Evolutionary conservation across 1,140 invertebrate genomes (phyloP).

Genomic region (Globodera rostochiensis): DNA sequence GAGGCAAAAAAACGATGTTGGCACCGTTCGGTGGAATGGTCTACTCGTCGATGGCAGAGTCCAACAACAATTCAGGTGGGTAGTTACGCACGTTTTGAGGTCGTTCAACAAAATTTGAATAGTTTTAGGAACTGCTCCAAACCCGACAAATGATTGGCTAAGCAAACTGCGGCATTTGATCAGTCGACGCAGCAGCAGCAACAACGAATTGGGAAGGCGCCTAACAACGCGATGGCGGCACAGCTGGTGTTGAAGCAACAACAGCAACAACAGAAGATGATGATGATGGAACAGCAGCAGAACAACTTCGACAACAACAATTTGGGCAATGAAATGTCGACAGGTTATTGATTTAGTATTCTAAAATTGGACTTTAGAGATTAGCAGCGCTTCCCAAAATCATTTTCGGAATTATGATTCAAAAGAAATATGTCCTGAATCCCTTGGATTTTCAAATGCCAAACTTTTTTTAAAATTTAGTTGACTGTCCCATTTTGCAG

Average conservation of each 20-base stretch:
- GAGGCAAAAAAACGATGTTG: background rate
- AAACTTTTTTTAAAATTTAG: background rate
- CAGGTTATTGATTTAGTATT: background rate
- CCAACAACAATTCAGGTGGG: no score
- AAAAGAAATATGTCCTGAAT: no score
- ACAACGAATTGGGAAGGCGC: slow-evolving; percentile 7
- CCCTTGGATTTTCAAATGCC: no score
- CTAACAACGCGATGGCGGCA: slow-evolving; percentile 20
- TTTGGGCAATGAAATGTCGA: background rate
- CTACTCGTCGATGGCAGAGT: no score
- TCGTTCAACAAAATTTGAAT: background rate
- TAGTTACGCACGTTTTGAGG: no score
- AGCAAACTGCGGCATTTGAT: slow-evolving; percentile 5
- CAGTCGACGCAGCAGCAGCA: background rate
- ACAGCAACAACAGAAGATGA: background rate
- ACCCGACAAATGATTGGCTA: background rate
- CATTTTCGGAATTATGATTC: no score
- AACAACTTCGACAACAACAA: background rate
- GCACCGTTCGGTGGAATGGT: no score
- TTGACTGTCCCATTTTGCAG: slow-evolving; percentile 1
- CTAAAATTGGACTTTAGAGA: no score
- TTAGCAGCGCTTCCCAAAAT: no score
- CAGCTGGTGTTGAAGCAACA: slow-evolving; percentile 25
- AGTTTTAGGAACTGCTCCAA: background rate
- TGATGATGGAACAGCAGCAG: slow-evolving; percentile 8